These are phyloP conservation scores for Linnaemya tessellans DNA, from an alignment of 2,888 invertebrate genomes.

Conservation along the genomic window DNA sequence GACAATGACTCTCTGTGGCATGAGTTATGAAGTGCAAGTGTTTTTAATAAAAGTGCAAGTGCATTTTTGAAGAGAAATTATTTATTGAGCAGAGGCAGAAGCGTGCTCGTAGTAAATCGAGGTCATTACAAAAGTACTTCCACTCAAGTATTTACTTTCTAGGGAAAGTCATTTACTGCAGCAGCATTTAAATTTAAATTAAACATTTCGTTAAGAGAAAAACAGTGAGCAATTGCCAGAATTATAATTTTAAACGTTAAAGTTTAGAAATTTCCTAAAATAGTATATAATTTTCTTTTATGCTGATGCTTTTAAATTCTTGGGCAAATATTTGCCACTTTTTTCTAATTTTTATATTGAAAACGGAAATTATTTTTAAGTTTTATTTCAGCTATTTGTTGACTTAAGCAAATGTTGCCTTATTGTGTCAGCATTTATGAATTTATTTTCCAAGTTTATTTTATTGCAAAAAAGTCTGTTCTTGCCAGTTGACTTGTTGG, in stretches of 20 bases:
- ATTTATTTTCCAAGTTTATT: conserved; percentile 8
- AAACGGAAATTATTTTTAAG: too few relatives aligned
- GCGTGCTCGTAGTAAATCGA: background rate
- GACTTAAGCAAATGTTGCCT: background rate
- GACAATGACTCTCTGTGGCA: background rate
- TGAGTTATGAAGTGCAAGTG: conserved; percentile 37
- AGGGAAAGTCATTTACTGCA: conserved; percentile 4
- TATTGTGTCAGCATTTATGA: background rate
- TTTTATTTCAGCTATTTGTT: background rate
- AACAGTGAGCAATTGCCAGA: background rate
- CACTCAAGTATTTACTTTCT: conserved; percentile 4
- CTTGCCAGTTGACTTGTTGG: conserved; percentile 11
- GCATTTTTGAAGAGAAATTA: conserved; percentile 52
- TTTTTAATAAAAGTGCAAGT: conserved; percentile 48
- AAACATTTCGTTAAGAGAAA: background rate
- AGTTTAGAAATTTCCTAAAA: background rate
- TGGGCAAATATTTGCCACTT: background rate
- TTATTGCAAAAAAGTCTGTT: conserved; percentile 1
- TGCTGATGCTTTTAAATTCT: background rate
- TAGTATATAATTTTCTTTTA: background rate
- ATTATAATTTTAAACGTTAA: background rate
- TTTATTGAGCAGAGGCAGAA: background rate
- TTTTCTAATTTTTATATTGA: too few relatives aligned
- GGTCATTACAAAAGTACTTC: background rate
- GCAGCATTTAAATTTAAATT: background rate